Percentiles rank a stretch among this genome's conserved stretches.
Evolutionary conservation across 2,797 vertebrate genomes (phyloP).

Genomic region (Toxotes lorentzi): DNA sequence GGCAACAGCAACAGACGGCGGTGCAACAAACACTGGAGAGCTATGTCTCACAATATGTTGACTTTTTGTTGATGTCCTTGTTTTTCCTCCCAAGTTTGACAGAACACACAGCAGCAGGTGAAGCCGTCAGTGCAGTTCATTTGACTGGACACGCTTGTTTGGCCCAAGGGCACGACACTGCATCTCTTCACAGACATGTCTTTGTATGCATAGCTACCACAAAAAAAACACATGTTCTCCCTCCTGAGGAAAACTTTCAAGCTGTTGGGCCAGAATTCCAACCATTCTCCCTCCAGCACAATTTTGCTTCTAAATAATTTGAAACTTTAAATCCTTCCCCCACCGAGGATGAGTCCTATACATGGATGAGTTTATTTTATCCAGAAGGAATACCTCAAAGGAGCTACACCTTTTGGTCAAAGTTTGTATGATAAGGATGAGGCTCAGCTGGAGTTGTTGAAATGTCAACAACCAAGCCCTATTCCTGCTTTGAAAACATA

Average conservation of each 20-base stretch:
- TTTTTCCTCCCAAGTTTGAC: slow-evolving; percentile 10
- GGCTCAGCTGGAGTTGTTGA: background rate
- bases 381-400: too few relatives aligned
- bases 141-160: slow-evolving; percentile 63
- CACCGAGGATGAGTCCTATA: background rate
- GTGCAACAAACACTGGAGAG: background rate
- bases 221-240: slow-evolving; percentile 30
- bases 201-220: slow-evolving; percentile 48
- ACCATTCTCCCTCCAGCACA: slow-evolving; percentile 15
- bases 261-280: slow-evolving; percentile 34
- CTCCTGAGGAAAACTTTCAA: slow-evolving; percentile 21
- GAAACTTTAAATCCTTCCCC: slow-evolving; percentile 1
- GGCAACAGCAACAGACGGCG: background rate
- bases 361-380: background rate
- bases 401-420: too few relatives aligned
- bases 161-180: slow-evolving; percentile 39
- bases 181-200: slow-evolving; percentile 27
- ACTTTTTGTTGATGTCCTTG: slow-evolving; percentile 10
- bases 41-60: background rate
- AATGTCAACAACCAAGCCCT: slow-evolving; percentile 37
- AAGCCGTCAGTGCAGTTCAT: slow-evolving; percentile 15
- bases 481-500: background rate
- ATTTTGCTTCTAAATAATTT: slow-evolving; percentile 47
- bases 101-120: slow-evolving; percentile 52
- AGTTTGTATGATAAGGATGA: background rate